Conservation (phyloP, 2,797 vertebrate species). For the Poecilia gillii region DNA sequence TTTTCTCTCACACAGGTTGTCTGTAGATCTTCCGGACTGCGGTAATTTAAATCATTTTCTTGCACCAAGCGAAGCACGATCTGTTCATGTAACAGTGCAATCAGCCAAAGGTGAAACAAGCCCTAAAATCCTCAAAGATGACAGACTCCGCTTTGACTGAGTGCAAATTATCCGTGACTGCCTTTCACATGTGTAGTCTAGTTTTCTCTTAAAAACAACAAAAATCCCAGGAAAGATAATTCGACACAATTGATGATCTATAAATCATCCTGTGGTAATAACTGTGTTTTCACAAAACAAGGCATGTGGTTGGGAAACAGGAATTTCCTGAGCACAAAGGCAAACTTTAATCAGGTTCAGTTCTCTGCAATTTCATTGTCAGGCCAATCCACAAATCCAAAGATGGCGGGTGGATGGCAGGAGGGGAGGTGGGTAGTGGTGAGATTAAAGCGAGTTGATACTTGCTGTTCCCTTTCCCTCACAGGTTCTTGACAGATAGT, state of each 20-base stretch:
- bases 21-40: background rate
- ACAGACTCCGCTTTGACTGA: conserved; percentile 23
- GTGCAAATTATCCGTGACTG: conserved; percentile 39
- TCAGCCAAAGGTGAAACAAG: conserved; percentile 11
- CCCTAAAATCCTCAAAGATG: conserved; percentile 12
- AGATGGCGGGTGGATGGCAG: conserved; percentile 6
- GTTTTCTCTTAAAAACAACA: conserved; percentile 51
- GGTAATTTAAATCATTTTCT: background rate
- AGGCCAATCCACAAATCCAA: conserved; percentile 43
- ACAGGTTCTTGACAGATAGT: conserved; percentile 38
- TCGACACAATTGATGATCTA: conserved; percentile 44
- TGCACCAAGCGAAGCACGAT: background rate
- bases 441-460: conserved; percentile 57
- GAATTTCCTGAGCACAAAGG: conserved; percentile 70
- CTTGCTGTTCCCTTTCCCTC: conserved; percentile 46
- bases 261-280: conserved; percentile 67
- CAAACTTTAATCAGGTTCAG: conserved; percentile 63
- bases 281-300: conserved; percentile 61
- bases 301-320: conserved; percentile 44
- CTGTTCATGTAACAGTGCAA: background rate
- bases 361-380: conserved; percentile 71
- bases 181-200: conserved; percentile 45
- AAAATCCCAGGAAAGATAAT: conserved; percentile 42
- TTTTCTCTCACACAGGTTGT: background rate
- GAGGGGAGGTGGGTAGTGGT: conserved; percentile 8